A percentile compares a stretch with the other conserved stretches of the same genome.
phyloP scores from a whole-genome alignment of 2,113 vertebrate species.

The Boulengeromyrus knoepffleri region DNA sequence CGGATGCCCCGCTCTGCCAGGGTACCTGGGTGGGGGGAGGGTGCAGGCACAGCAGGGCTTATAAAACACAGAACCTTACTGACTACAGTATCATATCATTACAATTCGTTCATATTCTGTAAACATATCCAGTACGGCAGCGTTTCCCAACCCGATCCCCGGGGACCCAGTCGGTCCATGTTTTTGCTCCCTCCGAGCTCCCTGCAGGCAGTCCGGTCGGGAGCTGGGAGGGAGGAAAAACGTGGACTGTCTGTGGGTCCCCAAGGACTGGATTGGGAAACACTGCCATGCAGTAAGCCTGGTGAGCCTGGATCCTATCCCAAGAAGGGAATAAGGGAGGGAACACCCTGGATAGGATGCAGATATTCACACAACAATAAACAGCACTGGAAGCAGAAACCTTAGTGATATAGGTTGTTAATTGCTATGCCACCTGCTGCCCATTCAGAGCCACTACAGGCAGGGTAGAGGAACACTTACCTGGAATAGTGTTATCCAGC shows the following conservation, averaged over 20 bases:
- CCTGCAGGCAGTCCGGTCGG: too few species aligned
- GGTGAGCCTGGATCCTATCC: background rate
- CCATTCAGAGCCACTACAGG: background rate
- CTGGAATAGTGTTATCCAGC: slow-evolving; percentile 94
- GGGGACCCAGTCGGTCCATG: background rate
- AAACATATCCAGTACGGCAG: background rate
- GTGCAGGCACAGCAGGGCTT: background rate
- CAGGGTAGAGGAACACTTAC: slow-evolving; percentile 48
- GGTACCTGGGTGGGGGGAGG: slow-evolving; percentile 41
- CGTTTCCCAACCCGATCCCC: background rate
- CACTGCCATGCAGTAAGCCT: background rate
- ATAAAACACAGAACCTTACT: background rate
- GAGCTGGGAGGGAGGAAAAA: background rate
- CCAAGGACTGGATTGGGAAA: background rate
- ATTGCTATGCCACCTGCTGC: background rate
- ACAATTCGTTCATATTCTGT: background rate
- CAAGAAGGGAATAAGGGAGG: background rate
- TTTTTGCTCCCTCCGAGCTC: background rate
- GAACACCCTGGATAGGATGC: background rate
- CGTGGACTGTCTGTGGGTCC: background rate
- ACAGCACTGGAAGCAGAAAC: background rate
- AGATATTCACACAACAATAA: background rate
- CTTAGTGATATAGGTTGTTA: background rate
- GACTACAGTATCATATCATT: background rate
- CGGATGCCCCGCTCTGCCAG: slow-evolving; percentile 83